These are phyloP conservation scores for Solenopsis invicta DNA, from an alignment of 1,140 invertebrate species.

Conservation along the genomic window DNA sequence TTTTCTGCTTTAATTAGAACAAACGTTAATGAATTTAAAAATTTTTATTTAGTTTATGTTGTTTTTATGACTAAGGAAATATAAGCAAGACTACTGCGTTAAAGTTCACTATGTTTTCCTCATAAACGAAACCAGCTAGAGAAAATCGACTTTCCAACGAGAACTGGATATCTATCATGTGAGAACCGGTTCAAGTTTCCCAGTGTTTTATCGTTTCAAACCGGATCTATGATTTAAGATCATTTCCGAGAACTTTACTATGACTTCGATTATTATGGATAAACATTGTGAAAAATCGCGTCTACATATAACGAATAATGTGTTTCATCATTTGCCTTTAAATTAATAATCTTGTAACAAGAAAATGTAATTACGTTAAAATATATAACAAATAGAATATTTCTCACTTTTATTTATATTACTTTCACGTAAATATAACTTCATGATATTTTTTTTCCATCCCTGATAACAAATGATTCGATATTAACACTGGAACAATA, in stretches of 20 bases:
- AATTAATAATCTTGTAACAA: not conserved
- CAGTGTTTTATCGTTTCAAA: slow-evolving; percentile 55
- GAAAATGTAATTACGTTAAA: not conserved
- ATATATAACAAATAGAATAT: not conserved
- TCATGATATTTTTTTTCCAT: not conserved
- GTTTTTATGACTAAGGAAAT: not conserved
- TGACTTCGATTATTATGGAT: slow-evolving; percentile 36
- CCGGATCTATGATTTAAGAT: slow-evolving; percentile 62
- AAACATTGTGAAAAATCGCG: slow-evolving; percentile 43
- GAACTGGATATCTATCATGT: slow-evolving; percentile 25
- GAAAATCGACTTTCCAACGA: slow-evolving; percentile 56
- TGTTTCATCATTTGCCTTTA: not conserved
- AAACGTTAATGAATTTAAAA: not conserved
- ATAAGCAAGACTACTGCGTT: not conserved
- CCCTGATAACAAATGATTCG: not conserved
- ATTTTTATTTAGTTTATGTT: not conserved
- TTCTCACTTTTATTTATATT: not conserved
- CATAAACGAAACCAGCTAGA: slow-evolving; percentile 26
- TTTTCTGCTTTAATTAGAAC: not conserved
- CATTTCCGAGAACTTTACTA: slow-evolving; percentile 53
- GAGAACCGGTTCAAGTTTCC: slow-evolving; percentile 57
- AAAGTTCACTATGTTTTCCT: not conserved
- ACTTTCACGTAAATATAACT: not conserved
- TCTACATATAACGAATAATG: not conserved
- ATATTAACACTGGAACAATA: not conserved